Evolutionary conservation across 2,888 invertebrate genomes (phyloP).

Genomic region (Heliconius charithonia): DNA sequence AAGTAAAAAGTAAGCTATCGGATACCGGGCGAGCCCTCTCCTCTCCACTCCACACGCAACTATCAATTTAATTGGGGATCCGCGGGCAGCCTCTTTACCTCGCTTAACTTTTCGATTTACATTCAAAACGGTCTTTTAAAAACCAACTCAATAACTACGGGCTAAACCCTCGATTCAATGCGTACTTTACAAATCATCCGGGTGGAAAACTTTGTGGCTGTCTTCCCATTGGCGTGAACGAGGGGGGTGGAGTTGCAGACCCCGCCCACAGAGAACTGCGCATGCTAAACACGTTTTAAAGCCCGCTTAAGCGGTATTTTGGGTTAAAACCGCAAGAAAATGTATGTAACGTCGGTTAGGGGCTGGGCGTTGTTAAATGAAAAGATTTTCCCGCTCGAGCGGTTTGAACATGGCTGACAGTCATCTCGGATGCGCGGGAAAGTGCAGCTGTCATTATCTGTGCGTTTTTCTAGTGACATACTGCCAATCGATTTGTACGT

Average conservation of each 20-base stretch:
- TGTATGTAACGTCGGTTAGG: conserved; percentile 78
- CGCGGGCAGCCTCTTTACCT: conserved; percentile 76
- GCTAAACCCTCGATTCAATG: conserved; percentile 73
- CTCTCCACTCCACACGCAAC: conserved; percentile 64
- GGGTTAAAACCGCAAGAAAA: conserved; percentile 82
- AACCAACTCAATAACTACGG: conserved; percentile 79
- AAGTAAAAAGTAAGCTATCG: conserved; percentile 42
- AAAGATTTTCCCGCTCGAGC: conserved; percentile 78
- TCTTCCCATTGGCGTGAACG: conserved; percentile 61
- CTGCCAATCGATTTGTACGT: conserved; percentile 41
- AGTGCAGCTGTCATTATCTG: conserved; percentile 61
- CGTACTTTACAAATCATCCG: conserved; percentile 72
- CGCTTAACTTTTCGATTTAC: conserved; percentile 83
- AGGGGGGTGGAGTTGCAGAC: conserved; percentile 60
- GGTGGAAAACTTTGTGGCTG: conserved; percentile 65
- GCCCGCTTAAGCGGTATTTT: conserved; percentile 83
- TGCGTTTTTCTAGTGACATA: conserved; percentile 46
- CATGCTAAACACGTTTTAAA: conserved; percentile 81
- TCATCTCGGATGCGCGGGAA: conserved; percentile 72
- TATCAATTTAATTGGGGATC: conserved; percentile 81
- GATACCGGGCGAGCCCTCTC: conserved; percentile 46
- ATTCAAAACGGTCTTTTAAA: conserved; percentile 83
- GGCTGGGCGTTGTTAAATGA: conserved; percentile 81
- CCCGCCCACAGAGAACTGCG: conserved; percentile 69
- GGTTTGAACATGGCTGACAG: conserved; percentile 78